Percentiles rank a stretch among this genome's conserved stretches.
Evolutionary conservation across 1,140 invertebrate species (phyloP).

Genomic region (Ips nitidus): DNA sequence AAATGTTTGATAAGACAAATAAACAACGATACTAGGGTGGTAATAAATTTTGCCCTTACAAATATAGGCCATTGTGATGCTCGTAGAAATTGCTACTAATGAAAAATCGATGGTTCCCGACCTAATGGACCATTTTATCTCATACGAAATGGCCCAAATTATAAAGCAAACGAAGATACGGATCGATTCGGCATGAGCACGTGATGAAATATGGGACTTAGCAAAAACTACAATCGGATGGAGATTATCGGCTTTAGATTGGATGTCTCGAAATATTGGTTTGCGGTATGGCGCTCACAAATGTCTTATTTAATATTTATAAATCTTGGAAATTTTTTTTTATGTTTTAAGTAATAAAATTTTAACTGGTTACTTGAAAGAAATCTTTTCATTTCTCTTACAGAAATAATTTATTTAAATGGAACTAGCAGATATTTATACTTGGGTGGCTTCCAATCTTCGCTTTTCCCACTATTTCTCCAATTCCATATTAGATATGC

Average conservation of each 20-base stretch:
- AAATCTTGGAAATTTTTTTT: too few relatives aligned
- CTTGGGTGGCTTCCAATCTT: too few relatives aligned
- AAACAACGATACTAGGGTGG: not conserved
- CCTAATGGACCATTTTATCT: conserved; percentile 18
- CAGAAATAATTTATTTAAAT: too few relatives aligned
- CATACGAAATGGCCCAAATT: conserved; percentile 17
- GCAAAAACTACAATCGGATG: not conserved
- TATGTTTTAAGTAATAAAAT: too few relatives aligned
- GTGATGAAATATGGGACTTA: not conserved
- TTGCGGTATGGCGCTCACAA: too few relatives aligned
- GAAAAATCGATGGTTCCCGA: conserved; percentile 12
- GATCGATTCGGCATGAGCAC: not conserved
- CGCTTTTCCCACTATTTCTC: too few relatives aligned
- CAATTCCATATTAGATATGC: too few relatives aligned
- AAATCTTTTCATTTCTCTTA: too few relatives aligned
- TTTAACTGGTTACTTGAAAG: too few relatives aligned
- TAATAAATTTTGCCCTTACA: conserved; percentile 13
- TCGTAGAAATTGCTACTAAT: conserved; percentile 17
- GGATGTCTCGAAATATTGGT: too few relatives aligned
- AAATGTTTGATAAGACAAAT: not conserved
- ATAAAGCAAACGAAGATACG: conserved; percentile 14
- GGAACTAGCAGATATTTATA: too few relatives aligned
- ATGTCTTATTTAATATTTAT: too few relatives aligned
- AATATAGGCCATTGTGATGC: conserved; percentile 20
- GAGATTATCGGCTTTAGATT: not conserved